Evolutionary conservation across 2,797 vertebrate genomes (phyloP).

Genomic region (Clarias pachynema): DNA sequence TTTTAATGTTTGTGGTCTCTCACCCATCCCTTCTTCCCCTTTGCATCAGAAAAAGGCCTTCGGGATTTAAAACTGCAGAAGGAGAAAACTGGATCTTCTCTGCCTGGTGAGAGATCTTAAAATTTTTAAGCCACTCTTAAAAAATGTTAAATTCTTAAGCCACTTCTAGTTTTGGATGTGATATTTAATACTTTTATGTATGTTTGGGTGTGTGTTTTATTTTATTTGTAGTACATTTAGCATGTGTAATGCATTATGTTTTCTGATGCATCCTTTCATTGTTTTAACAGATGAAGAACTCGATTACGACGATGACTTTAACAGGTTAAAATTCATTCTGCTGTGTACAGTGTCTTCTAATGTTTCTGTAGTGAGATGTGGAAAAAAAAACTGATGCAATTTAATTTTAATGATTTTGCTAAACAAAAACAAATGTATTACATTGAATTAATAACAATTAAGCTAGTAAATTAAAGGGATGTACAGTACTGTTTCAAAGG

Average conservation of each 20-base stretch:
- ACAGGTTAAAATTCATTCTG: slow-evolving; percentile 76
- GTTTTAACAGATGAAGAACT: slow-evolving; percentile 79
- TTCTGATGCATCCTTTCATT: background rate
- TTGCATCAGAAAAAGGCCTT: slow-evolving; percentile 59
- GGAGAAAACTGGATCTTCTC: slow-evolving; percentile 73
- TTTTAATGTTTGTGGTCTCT: background rate
- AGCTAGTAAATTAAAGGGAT: background rate
- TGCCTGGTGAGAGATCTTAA: slow-evolving; percentile 71
- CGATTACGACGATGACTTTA: slow-evolving; percentile 93
- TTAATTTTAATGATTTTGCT: background rate
- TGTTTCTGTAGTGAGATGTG: background rate
- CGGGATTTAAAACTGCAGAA: slow-evolving; percentile 70
- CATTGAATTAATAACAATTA: background rate
- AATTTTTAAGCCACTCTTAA: background rate
- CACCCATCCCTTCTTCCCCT: background rate
- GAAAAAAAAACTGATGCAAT: background rate
- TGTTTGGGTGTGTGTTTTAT: background rate
- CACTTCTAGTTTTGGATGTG: background rate
- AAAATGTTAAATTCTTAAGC: background rate
- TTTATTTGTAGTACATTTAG: background rate
- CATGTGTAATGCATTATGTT: background rate
- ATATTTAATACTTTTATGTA: background rate
- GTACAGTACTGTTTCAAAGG: background rate
- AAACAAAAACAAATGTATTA: background rate
- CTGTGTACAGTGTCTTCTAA: background rate